Percentiles rank a stretch among this genome's conserved stretches.
Conservation (phyloP, 2,797 vertebrate genomes). For the Leucoraja ocellata region DNA sequence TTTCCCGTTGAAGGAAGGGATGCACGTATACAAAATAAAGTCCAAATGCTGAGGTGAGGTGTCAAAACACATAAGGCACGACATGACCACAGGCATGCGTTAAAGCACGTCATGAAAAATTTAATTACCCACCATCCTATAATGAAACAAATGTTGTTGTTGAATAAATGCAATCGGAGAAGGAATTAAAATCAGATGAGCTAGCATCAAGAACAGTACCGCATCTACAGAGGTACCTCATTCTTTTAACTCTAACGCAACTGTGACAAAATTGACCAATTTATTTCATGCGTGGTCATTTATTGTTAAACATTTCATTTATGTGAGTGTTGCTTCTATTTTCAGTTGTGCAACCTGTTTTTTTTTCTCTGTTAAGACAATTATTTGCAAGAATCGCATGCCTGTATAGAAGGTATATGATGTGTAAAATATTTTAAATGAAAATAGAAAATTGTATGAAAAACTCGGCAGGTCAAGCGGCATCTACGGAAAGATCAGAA, state of each 20-base stretch:
- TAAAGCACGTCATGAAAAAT: background rate
- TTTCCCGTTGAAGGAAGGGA: background rate
- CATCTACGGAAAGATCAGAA: no score
- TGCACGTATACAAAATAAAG: background rate
- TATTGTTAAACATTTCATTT: background rate
- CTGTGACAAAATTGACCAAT: no score
- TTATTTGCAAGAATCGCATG: no score
- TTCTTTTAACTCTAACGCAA: no score
- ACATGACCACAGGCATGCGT: background rate
- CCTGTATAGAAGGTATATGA: background rate
- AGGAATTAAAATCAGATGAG: background rate
- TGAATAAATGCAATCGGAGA: background rate
- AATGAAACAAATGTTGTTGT: background rate
- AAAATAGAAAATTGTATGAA: no score
- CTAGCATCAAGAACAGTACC: background rate
- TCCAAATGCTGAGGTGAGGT: no score
- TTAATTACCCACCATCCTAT: background rate
- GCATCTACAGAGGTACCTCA: background rate
- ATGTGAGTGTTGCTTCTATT: no score
- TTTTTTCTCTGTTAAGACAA: background rate
- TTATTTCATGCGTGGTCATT: background rate
- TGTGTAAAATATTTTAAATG: no score
- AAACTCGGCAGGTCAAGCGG: no score
- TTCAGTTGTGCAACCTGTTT: no score
- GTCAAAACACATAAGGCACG: no score